Conservation (phyloP, 2,113 vertebrate species). For the Vulpes ferrilata region DNA sequence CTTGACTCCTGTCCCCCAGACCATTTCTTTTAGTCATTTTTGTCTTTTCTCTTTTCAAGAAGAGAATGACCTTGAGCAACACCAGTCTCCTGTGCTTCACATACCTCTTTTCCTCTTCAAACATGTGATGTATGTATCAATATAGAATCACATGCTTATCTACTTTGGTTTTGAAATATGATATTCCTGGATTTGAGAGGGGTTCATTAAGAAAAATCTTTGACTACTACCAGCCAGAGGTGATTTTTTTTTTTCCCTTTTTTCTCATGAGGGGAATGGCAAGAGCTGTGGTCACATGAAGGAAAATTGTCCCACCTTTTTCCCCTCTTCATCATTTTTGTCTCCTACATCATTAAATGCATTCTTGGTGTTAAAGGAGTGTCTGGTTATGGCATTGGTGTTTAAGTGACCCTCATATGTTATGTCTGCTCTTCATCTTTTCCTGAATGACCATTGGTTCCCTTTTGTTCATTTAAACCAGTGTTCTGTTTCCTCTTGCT, state of each 20-base stretch:
- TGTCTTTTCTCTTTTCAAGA: background rate
- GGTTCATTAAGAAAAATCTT: background rate
- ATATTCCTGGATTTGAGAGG: background rate
- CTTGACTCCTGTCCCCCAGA: background rate
- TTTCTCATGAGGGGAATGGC: background rate
- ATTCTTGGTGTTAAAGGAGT: background rate
- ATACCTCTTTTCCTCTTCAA: background rate
- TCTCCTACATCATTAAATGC: background rate
- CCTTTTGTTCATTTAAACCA: constrained; percentile 47
- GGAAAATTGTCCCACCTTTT: background rate
- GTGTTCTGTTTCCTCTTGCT: constrained; percentile 60
- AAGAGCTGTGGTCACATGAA: background rate
- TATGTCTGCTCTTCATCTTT: background rate
- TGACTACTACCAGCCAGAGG: background rate
- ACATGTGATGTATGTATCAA: background rate
- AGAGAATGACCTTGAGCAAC: constrained; percentile 77
- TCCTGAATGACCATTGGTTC: constrained; percentile 8
- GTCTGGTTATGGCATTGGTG: background rate
- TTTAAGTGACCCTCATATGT: background rate
- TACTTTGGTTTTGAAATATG: background rate
- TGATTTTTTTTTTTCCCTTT: constrained; percentile 15
- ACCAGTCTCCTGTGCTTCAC: background rate
- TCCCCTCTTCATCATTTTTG: background rate
- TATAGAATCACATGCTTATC: background rate
- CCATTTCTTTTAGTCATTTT: constrained; percentile 29